Percentiles rank a stretch among this genome's conserved stretches.
Evolutionary conservation across 1,140 invertebrate species (phyloP).

Genomic region (Drosophila sturtevanti): DNA sequence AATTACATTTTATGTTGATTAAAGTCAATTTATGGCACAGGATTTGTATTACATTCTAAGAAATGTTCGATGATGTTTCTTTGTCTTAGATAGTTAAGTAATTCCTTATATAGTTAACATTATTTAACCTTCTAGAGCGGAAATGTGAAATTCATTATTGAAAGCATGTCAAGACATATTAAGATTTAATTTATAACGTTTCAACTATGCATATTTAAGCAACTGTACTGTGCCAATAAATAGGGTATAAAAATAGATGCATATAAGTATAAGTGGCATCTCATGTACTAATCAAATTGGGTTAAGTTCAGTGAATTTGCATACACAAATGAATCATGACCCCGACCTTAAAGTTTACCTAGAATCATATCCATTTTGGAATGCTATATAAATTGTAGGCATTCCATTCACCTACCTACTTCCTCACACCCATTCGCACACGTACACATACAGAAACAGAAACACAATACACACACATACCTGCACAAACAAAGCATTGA

Average conservation of each 20-base stretch:
- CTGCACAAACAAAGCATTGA: constrained; percentile 33
- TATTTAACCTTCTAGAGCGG: no score
- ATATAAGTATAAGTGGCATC: neutral
- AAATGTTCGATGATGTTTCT: no score
- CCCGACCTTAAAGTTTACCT: constrained; percentile 5
- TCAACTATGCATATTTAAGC: neutral
- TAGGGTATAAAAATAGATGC: neutral
- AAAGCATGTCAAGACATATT: no score
- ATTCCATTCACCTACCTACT: neutral
- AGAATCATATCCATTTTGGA: neutral
- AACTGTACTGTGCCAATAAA: neutral
- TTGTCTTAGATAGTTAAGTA: no score
- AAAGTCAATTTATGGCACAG: no score
- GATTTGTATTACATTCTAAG: no score
- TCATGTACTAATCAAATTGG: neutral
- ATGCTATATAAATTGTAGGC: neutral
- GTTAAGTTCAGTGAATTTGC: neutral
- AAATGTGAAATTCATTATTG: no score
- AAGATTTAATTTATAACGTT: neutral
- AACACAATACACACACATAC: neutral
- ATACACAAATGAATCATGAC: constrained; percentile 5
- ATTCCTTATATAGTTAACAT: no score
- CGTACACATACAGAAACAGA: neutral
- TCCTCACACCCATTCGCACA: neutral
- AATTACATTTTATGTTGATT: no score